These are phyloP conservation scores for Cygnus buccinator DNA, from an alignment of 2,113 vertebrate species.

Conservation along the genomic window DNA sequence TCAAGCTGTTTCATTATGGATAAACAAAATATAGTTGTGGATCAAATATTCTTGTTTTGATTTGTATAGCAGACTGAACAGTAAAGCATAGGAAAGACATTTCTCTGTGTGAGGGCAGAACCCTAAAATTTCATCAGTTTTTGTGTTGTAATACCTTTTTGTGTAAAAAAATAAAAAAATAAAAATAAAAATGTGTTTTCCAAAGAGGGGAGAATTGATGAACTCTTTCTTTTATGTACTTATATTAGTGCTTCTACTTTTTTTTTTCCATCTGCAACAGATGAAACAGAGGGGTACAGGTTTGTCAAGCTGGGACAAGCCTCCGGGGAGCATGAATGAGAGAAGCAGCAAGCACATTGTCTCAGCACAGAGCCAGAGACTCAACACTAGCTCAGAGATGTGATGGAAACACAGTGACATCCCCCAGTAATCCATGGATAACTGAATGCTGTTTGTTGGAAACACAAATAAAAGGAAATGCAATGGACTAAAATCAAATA, in stretches of 20 bases:
- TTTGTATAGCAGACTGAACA: background rate
- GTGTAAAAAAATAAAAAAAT: background rate
- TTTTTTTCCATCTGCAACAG: background rate
- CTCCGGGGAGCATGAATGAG: too few relatives aligned
- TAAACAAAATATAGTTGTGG: background rate
- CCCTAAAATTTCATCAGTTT: background rate
- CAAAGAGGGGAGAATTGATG: background rate
- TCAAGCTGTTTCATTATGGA: background rate
- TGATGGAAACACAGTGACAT: background rate
- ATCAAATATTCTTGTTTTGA: background rate
- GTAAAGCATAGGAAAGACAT: background rate
- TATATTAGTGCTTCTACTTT: accelerated
- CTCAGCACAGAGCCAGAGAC: background rate
- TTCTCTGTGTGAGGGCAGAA: background rate
- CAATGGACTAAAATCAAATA: background rate
- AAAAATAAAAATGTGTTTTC: background rate
- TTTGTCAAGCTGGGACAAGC: background rate
- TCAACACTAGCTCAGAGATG: background rate
- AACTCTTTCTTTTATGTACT: background rate
- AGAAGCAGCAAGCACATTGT: background rate
- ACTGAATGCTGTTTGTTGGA: background rate
- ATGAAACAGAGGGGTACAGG: background rate
- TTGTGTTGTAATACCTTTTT: background rate
- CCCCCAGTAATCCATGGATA: background rate
- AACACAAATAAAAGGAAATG: background rate